Percentiles rank a stretch among this genome's conserved stretches.
phyloP scores from a whole-genome alignment of 2,113 vertebrate genomes.

The Lasiurus borealis region DNA sequence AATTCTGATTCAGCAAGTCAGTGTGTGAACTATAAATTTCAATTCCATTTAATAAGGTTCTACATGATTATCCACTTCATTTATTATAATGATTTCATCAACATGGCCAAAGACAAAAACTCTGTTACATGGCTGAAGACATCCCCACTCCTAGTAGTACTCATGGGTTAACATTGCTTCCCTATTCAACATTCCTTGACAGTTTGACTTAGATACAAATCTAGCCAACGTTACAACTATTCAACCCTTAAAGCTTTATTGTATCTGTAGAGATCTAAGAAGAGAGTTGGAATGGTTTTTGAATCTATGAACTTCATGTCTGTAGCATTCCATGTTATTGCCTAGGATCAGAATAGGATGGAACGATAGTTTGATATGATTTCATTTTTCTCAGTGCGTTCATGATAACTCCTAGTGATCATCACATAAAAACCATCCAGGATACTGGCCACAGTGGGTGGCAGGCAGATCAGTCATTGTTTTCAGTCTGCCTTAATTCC shows the following conservation, averaged over 20 bases:
- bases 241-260: not conserved
- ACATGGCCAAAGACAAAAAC: not conserved
- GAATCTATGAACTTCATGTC: not conserved
- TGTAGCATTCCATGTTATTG: not conserved
- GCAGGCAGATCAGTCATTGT: not conserved
- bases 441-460: not conserved
- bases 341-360: not conserved
- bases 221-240: not conserved
- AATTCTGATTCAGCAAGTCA: constrained; percentile 21
- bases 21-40: not conserved
- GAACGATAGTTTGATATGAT: not conserved
- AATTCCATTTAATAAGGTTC: not conserved
- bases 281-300: not conserved
- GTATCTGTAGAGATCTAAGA: not conserved
- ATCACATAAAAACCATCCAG: not conserved
- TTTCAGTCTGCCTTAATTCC: not conserved
- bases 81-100: not conserved
- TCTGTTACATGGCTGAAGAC: not conserved
- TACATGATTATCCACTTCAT: not conserved
- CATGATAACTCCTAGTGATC: not conserved
- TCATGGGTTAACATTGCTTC: not conserved
- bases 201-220: not conserved
- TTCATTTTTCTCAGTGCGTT: not conserved
- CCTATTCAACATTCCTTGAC: not conserved
- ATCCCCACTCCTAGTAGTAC: accelerated